A percentile compares a stretch with the other conserved stretches of the same genome.
phyloP scores from a whole-genome alignment of 2,113 vertebrate genomes.

The Lasiurus borealis region DNA sequence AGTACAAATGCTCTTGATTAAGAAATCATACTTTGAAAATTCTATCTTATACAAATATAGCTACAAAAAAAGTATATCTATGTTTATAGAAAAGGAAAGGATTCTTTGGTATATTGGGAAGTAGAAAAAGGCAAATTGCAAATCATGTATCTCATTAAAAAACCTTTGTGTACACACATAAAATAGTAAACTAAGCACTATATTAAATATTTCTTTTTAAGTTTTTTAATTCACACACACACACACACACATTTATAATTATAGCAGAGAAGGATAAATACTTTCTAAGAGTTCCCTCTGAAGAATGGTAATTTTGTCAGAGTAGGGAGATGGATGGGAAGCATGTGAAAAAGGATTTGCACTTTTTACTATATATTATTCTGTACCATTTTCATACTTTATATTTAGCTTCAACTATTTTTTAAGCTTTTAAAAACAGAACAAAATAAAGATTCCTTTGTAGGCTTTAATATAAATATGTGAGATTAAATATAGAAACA shows the following conservation, averaged over 20 bases:
- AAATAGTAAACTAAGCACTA: neutral
- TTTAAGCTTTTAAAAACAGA: slow-evolving; percentile 4
- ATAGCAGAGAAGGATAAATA: slow-evolving; percentile 11
- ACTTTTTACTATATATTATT: slow-evolving; percentile 6
- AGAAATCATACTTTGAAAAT: slow-evolving; percentile 4
- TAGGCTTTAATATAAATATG: slow-evolving; percentile 38
- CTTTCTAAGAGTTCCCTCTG: neutral
- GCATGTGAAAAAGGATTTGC: neutral
- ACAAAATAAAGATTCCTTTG: slow-evolving; percentile 46
- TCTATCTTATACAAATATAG: neutral
- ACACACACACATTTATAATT: neutral
- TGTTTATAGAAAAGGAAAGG: slow-evolving; percentile 1
- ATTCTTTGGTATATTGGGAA: neutral
- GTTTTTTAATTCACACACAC: neutral
- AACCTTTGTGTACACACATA: neutral
- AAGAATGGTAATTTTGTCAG: neutral
- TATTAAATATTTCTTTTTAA: neutral
- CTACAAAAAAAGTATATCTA: neutral
- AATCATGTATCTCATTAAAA: neutral
- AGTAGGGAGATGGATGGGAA: neutral
- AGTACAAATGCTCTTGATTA: neutral
- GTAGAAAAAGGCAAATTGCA: neutral
- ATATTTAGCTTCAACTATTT: neutral
- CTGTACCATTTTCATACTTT: slow-evolving; percentile 30
- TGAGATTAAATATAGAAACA: slow-evolving; percentile 39